Conservation (phyloP, 2,797 vertebrate species). For the Novumbra hubbsi region DNA sequence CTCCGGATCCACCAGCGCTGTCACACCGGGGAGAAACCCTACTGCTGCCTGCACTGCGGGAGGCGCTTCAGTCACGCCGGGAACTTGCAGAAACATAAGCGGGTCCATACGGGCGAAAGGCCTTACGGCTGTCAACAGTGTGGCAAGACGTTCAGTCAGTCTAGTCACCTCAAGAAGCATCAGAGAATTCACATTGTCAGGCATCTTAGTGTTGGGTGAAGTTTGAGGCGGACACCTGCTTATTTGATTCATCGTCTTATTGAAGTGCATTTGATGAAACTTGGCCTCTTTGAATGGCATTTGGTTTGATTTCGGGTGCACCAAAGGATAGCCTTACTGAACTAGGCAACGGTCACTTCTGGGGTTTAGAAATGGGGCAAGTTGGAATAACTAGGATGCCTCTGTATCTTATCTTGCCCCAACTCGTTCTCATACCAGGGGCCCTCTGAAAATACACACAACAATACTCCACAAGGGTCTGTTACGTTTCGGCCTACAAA, state of each 20-base stretch:
- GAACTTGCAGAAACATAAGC: constrained; percentile 48
- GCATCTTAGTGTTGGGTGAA: constrained; percentile 11
- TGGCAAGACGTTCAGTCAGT: constrained; percentile 49
- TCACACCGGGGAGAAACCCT: constrained; percentile 52
- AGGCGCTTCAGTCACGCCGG: constrained; percentile 52
- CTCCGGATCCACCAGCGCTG: constrained; percentile 48
- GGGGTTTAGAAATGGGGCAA: neutral
- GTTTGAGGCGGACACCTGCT: neutral
- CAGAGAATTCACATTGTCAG: constrained; percentile 43
- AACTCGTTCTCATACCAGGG: neutral
- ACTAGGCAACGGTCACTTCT: neutral
- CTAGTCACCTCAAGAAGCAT: constrained; percentile 49
- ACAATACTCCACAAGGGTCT: neutral
- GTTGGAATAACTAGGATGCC: neutral
- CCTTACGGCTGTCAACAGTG: constrained; percentile 46
- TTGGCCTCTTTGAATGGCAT: neutral
- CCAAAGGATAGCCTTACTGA: neutral
- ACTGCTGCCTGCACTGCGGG: constrained; percentile 46
- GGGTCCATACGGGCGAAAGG: constrained; percentile 51
- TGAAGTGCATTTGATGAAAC: neutral
- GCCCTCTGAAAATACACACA: neutral
- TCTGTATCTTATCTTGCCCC: neutral
- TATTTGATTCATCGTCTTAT: neutral
- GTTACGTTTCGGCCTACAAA: neutral
- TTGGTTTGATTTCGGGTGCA: neutral